Conservation (phyloP, 1,140 invertebrate species). For the Proctacanthus coquilletti region DNA sequence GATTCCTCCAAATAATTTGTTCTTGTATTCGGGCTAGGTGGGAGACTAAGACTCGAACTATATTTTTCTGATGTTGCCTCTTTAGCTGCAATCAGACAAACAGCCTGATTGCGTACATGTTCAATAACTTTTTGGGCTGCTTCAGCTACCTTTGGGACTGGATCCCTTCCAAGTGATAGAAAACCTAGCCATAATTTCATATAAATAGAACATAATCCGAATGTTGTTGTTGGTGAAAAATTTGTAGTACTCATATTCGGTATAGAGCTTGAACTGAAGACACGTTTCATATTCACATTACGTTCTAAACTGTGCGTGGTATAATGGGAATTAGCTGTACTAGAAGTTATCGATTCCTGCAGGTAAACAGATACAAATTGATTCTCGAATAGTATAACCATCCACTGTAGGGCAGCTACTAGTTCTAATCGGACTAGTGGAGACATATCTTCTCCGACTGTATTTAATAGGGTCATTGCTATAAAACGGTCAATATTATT, state of each 20-base stretch:
- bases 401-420: slow-evolving; percentile 71
- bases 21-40: slow-evolving; percentile 38
- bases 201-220: slow-evolving; percentile 57
- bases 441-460: slow-evolving; percentile 66
- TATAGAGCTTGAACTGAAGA: slow-evolving; percentile 29
- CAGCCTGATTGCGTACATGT: slow-evolving; percentile 56
- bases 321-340: slow-evolving; percentile 4
- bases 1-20: slow-evolving; percentile 20
- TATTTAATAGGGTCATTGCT: slow-evolving; percentile 68
- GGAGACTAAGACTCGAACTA: slow-evolving; percentile 32
- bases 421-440: slow-evolving; percentile 74
- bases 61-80: slow-evolving; percentile 22
- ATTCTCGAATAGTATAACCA: slow-evolving; percentile 79
- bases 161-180: slow-evolving; percentile 60
- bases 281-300: slow-evolving; percentile 20
- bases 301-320: slow-evolving; percentile 24
- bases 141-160: slow-evolving; percentile 59
- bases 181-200: slow-evolving; percentile 74
- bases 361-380: slow-evolving; percentile 69
- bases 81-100: slow-evolving; percentile 23
- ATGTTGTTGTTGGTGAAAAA: slow-evolving; percentile 20
- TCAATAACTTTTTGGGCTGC: slow-evolving; percentile 63
- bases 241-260: slow-evolving; percentile 20
- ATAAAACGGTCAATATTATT: slow-evolving; percentile 86
- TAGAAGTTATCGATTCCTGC: slow-evolving; percentile 9